These are phyloP conservation scores for Corythoichthys intestinalis DNA, from an alignment of 2,113 vertebrate species.

Conservation along the genomic window DNA sequence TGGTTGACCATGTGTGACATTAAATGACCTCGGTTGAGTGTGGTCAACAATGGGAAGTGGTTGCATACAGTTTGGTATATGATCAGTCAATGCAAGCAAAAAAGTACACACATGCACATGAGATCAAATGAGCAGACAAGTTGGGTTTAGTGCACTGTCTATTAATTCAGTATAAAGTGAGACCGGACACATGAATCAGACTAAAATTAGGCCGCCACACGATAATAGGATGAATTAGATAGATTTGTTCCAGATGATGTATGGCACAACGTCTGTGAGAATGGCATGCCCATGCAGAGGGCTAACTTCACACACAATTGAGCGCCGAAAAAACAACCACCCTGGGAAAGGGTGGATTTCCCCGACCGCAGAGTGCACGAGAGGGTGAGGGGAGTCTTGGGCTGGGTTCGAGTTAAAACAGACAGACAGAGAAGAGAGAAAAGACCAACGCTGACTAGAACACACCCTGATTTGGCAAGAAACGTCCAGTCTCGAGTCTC, in stretches of 20 bases:
- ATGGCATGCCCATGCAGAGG: slow-evolving; percentile 55
- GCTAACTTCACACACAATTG: slow-evolving; percentile 51
- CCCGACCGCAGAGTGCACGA: slow-evolving; percentile 74
- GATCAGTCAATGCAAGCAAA: slow-evolving; percentile 45
- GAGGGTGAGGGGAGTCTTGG: slow-evolving; percentile 73
- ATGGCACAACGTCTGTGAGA: slow-evolving; percentile 63
- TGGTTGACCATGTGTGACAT: slow-evolving; percentile 55
- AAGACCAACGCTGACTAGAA: slow-evolving; percentile 49
- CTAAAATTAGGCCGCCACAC: slow-evolving; percentile 50
- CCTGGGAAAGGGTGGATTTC: slow-evolving; percentile 78
- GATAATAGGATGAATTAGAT: slow-evolving; percentile 65
- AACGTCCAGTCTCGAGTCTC: background rate
- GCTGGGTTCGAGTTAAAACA: slow-evolving; percentile 48
- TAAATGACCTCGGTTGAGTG: slow-evolving; percentile 66
- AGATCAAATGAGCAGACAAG: slow-evolving; percentile 50
- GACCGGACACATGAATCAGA: slow-evolving; percentile 43
- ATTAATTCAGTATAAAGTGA: slow-evolving; percentile 56
- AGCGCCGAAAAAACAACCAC: slow-evolving; percentile 66
- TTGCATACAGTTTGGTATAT: slow-evolving; percentile 50
- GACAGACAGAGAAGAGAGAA: slow-evolving; percentile 42
- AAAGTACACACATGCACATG: slow-evolving; percentile 34
- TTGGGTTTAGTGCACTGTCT: slow-evolving; percentile 44
- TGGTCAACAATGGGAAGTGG: slow-evolving; percentile 63
- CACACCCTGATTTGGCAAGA: slow-evolving; percentile 52
- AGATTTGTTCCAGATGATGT: slow-evolving; percentile 74